Evolutionary conservation across 2,888 invertebrate species (phyloP).

Genomic region (Dusona sp.): DNA sequence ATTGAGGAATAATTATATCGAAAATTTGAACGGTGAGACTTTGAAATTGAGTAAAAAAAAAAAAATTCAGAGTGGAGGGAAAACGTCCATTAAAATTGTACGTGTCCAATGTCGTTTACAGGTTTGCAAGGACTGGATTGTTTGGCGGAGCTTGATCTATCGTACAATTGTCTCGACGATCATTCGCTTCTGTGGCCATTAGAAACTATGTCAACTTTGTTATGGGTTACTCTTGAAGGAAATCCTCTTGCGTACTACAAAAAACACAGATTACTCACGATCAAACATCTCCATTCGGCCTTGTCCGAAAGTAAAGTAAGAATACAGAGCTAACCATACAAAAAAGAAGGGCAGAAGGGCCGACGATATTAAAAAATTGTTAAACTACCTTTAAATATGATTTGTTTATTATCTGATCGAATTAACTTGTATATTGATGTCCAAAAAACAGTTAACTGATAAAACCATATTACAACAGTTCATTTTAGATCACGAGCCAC

Average conservation of each 20-base stretch:
- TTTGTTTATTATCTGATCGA: too few species aligned
- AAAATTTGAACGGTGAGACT: conserved; percentile 86
- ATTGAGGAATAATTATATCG: conserved; percentile 88
- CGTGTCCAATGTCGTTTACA: conserved; percentile 68
- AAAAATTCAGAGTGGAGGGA: neutral
- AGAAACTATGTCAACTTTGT: conserved; percentile 86
- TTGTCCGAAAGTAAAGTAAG: conserved; percentile 85
- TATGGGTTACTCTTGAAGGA: conserved; percentile 86
- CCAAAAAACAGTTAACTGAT: neutral
- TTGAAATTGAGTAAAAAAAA: conserved; percentile 26
- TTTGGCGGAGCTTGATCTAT: conserved; percentile 87
- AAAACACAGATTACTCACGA: conserved; percentile 86
- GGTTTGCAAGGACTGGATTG: conserved; percentile 86
- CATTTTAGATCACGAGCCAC: conserved; percentile 86
- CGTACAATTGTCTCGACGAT: conserved; percentile 88
- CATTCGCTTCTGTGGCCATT: conserved; percentile 87
- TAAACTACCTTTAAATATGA: too few species aligned
- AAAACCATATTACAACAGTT: conserved; percentile 82
- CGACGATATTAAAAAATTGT: too few species aligned
- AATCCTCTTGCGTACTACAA: conserved; percentile 89
- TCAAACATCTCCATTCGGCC: conserved; percentile 87
- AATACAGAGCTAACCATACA: neutral
- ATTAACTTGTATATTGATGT: neutral
- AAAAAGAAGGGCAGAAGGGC: too few species aligned
- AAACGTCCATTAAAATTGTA: neutral